These are phyloP conservation scores for Trichosurus vulpecula DNA, from an alignment of 2,797 vertebrate genomes.

Conservation along the genomic window DNA sequence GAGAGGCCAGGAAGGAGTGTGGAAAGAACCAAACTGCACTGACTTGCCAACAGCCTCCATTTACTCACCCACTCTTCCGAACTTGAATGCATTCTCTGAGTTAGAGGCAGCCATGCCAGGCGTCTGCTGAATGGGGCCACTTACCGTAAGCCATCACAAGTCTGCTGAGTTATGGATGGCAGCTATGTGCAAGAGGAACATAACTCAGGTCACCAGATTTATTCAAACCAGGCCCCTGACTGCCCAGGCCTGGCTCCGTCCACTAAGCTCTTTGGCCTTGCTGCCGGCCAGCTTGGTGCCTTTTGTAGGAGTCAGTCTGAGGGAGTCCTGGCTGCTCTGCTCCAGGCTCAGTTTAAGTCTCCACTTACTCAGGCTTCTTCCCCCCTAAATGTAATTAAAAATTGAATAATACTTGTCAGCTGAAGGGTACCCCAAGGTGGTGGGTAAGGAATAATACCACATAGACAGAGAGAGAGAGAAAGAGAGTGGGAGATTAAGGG, in stretches of 20 bases:
- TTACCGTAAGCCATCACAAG: conserved; percentile 48
- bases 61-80: not conserved
- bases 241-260: not conserved
- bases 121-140: conserved; percentile 35
- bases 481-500: conserved; percentile 33
- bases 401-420: not conserved
- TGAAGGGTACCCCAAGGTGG: not conserved
- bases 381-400: conserved; percentile 20
- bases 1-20: not conserved
- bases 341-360: not conserved
- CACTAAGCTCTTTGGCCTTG: not conserved
- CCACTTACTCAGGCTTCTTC: conserved; percentile 34
- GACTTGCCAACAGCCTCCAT: not conserved
- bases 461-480: conserved; percentile 33
- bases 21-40: not conserved
- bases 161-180: conserved; percentile 45
- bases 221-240: conserved; percentile 31
- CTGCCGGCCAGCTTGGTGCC: not conserved
- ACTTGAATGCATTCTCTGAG: not conserved
- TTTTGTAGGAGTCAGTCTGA: not conserved
- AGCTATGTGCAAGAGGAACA: conserved; percentile 47
- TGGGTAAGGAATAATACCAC: not conserved
- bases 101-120: conserved; percentile 24
- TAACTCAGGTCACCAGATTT: conserved; percentile 41
- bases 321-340: not conserved